Evolutionary conservation across 23 tunicate genomes (phyloP).

Genomic region (Ascidia mentula): DNA sequence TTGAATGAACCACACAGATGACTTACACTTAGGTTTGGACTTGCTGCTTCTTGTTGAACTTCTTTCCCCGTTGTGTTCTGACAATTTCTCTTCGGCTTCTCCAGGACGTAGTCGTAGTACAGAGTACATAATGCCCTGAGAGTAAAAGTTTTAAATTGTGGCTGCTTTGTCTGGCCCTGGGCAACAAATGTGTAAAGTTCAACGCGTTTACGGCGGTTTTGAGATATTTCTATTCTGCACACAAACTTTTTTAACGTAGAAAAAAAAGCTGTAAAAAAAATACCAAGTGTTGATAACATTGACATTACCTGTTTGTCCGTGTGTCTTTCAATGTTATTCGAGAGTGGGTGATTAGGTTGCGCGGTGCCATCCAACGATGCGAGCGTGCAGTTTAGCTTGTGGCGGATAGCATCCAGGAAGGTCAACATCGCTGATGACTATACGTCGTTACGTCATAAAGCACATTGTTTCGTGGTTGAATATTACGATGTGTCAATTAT

Average conservation of each 20-base stretch:
- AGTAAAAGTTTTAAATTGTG: too few relatives aligned
- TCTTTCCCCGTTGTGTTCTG: conserved; percentile 7
- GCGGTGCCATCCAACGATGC: conserved; percentile 58
- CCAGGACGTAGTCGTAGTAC: conserved; percentile 26
- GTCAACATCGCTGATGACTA: conserved; percentile 59
- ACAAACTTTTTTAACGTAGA: too few relatives aligned
- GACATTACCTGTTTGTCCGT: conserved; percentile 55
- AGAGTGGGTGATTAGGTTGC: conserved; percentile 34
- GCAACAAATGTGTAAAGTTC: too few relatives aligned
- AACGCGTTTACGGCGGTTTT: too few relatives aligned
- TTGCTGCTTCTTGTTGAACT: conserved; percentile 18
- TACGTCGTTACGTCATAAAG: conserved; percentile 5
- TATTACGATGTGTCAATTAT: conserved; percentile 5
- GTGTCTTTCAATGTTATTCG: conserved; percentile 37
- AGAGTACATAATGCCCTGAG: conserved; percentile 39
- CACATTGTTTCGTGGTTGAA: too few relatives aligned
- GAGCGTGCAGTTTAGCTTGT: conserved; percentile 49
- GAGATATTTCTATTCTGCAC: too few relatives aligned
- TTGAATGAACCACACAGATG: too few relatives aligned
- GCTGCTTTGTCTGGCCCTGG: too few relatives aligned
- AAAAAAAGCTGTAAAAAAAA: not conserved
- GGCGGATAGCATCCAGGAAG: conserved; percentile 57
- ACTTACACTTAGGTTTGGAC: conserved; percentile 30
- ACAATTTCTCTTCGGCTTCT: conserved; percentile 41
- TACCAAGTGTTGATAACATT: too few relatives aligned